These are phyloP conservation scores for Spongia lamella DNA, from an alignment of 37 sponge, comb jelly and placozoan genomes.

Conservation along the genomic window DNA sequence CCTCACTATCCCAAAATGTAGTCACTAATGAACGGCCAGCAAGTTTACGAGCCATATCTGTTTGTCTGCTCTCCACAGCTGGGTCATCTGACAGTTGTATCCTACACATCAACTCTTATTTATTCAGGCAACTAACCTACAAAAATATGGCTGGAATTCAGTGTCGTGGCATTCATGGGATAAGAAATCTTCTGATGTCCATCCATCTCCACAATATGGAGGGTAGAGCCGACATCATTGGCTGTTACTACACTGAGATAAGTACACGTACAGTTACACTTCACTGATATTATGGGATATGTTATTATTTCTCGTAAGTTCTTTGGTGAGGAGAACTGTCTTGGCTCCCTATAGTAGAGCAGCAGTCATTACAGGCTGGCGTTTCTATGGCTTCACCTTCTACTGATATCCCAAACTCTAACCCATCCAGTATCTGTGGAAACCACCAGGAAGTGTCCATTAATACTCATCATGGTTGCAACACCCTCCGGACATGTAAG, in stretches of 20 bases:
- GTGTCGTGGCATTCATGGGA: background rate
- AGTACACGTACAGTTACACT: conserved; percentile 70
- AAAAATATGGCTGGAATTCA: background rate
- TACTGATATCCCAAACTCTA: conserved; percentile 84
- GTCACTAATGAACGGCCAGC: conserved; percentile 12
- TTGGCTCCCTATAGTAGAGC: conserved; percentile 61
- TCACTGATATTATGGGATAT: conserved; percentile 40
- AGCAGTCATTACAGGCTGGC: background rate
- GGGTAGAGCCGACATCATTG: background rate
- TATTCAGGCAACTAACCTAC: conserved; percentile 30
- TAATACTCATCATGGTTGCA: conserved; percentile 51
- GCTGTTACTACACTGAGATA: conserved; percentile 51
- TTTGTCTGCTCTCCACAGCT: no score
- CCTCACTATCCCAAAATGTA: conserved; percentile 73
- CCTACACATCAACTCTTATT: no score
- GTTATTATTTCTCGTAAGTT: conserved; percentile 1
- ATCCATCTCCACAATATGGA: background rate
- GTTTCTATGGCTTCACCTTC: conserved; percentile 46
- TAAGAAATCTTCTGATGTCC: background rate
- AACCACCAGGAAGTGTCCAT: conserved; percentile 64
- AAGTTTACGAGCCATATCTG: no score
- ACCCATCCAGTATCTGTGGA: conserved; percentile 62
- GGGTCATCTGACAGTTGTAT: no score
- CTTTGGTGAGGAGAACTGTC: conserved; percentile 28
- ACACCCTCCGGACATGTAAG: conserved; percentile 72